Evolutionary conservation across 1,140 invertebrate species (phyloP).

Genomic region (Neotoxoptera formosana): DNA sequence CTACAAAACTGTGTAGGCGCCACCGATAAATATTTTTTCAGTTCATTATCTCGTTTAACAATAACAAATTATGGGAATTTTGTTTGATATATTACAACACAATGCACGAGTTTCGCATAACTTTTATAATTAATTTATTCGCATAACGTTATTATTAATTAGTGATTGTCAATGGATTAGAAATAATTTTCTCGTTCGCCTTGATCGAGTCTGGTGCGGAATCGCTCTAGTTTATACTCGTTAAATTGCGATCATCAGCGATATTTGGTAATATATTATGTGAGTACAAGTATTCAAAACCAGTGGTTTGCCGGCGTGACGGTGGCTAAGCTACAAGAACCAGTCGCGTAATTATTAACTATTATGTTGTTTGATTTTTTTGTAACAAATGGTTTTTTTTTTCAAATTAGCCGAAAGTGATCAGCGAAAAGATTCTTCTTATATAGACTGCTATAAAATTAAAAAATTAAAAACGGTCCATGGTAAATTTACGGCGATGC

Average conservation of each 20-base stretch:
- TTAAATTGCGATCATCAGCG: background rate
- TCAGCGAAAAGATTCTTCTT: background rate
- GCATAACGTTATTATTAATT: background rate
- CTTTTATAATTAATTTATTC: background rate
- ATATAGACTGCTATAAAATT: background rate
- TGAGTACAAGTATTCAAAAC: background rate
- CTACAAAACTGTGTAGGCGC: background rate
- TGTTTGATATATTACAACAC: background rate
- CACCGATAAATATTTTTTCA: background rate
- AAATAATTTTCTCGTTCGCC: background rate
- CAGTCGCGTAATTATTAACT: background rate
- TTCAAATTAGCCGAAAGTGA: background rate
- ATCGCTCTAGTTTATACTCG: background rate
- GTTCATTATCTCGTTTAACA: background rate
- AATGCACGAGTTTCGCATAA: background rate
- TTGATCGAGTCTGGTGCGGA: background rate
- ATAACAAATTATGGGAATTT: background rate
- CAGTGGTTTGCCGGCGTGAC: background rate
- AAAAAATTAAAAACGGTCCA: background rate
- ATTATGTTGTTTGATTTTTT: background rate
- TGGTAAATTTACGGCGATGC: background rate
- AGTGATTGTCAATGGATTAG: background rate
- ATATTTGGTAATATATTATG: background rate
- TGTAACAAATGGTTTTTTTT: background rate
- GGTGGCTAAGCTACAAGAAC: background rate